Evolutionary conservation across 2,113 vertebrate genomes (phyloP).

Genomic region (Xerus inauris): DNA sequence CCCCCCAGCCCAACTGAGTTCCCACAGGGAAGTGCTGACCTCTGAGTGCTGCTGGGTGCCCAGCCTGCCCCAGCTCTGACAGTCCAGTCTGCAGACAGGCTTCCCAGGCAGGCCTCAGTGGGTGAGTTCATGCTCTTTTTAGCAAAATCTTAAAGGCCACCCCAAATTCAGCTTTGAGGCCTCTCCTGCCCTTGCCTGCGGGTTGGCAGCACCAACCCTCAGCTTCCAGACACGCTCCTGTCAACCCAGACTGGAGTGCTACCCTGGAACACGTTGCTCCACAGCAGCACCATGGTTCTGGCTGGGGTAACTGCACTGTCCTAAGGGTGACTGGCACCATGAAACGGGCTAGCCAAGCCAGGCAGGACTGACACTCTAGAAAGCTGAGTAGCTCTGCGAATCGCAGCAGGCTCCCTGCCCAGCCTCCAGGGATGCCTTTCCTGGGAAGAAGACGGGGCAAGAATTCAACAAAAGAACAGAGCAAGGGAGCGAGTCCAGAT

Average conservation of each 20-base stretch:
- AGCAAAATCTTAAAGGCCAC: not conserved
- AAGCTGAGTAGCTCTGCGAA: not conserved
- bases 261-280: no score
- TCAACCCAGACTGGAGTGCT: not conserved
- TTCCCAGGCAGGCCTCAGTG: accelerated
- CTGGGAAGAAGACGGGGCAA: not conserved
- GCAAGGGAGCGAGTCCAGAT: not conserved
- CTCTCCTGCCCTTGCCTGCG: not conserved
- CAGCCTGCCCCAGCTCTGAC: not conserved
- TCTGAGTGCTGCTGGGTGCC: not conserved
- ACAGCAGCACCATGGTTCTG: not conserved
- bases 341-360: not conserved
- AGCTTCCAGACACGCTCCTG: not conserved
- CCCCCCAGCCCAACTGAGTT: not conserved
- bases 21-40: not conserved
- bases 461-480: not conserved
- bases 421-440: slow-evolving; percentile 13
- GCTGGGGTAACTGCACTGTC: not conserved
- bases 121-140: accelerated
- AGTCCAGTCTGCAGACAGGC: not conserved
- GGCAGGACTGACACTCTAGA: not conserved
- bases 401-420: not conserved
- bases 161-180: not conserved
- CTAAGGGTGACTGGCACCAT: not conserved
- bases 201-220: not conserved